Evolutionary conservation across 2,888 invertebrate species (phyloP).

Genomic region (Hyppa rectilinea): DNA sequence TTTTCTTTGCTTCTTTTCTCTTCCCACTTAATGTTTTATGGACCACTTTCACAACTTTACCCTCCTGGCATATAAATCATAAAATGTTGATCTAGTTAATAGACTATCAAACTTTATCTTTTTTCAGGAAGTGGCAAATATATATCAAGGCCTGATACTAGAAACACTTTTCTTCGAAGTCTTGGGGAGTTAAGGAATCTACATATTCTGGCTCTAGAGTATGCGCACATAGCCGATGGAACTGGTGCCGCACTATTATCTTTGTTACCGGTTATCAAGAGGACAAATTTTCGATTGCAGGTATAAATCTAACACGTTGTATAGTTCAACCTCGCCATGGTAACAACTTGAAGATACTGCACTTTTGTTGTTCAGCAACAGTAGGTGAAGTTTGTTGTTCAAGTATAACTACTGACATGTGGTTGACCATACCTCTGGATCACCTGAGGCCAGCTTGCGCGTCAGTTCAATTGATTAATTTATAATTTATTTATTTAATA

Average conservation of each 20-base stretch:
- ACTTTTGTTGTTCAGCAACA: background rate
- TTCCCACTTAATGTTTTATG: background rate
- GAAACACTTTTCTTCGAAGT: conserved; percentile 80
- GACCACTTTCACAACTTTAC: background rate
- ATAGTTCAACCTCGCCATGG: background rate
- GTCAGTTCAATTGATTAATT: background rate
- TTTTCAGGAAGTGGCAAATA: conserved; percentile 81
- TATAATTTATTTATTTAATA: too few species aligned
- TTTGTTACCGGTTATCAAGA: conserved; percentile 79
- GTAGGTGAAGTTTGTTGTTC: background rate
- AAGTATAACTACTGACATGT: background rate
- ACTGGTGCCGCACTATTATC: conserved; percentile 79
- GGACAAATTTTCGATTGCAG: conserved; percentile 83
- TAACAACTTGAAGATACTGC: background rate
- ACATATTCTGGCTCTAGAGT: conserved; percentile 82
- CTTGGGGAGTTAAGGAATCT: conserved; percentile 77
- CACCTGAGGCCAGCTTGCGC: background rate
- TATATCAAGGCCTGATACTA: conserved; percentile 77
- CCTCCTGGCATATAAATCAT: too few species aligned
- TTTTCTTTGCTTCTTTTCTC: background rate
- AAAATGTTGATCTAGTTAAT: background rate
- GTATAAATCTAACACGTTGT: conserved; percentile 60
- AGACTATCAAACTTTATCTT: background rate
- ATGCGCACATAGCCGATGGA: conserved; percentile 82
- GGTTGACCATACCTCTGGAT: background rate